A percentile compares a stretch with the other conserved stretches of the same genome.
phyloP scores from a whole-genome alignment of 2,113 vertebrate species.

The Apus apus region DNA sequence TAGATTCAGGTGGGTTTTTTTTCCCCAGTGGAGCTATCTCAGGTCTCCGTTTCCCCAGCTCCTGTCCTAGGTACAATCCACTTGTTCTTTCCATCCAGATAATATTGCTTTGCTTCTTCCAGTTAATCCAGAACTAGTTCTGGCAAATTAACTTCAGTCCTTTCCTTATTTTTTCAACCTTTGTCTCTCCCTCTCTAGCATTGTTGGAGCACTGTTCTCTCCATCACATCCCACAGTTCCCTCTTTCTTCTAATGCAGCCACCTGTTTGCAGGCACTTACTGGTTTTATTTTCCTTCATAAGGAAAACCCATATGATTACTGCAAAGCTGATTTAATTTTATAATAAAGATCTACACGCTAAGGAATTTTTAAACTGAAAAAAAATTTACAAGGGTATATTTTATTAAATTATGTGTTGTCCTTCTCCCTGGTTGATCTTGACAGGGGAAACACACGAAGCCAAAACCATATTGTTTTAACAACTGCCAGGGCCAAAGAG shows the following conservation, averaged over 20 bases:
- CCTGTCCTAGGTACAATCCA: background rate
- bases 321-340: background rate
- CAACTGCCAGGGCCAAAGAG: background rate
- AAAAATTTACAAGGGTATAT: background rate
- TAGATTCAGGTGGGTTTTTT: background rate
- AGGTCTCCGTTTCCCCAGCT: background rate
- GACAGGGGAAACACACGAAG: background rate
- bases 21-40: background rate
- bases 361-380: background rate
- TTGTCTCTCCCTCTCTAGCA: background rate
- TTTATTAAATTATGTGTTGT: background rate
- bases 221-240: background rate
- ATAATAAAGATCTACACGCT: background rate
- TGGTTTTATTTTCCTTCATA: background rate
- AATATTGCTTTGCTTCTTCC: background rate
- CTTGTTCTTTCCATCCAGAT: background rate
- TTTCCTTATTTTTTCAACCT: background rate
- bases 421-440: background rate
- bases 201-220: background rate
- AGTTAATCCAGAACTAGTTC: background rate
- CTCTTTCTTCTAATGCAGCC: background rate
- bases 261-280: background rate
- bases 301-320: background rate
- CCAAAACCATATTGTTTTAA: background rate
- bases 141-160: background rate